Evolutionary conservation across 2,888 invertebrate genomes (phyloP).

Genomic region (Phengaris arion): DNA sequence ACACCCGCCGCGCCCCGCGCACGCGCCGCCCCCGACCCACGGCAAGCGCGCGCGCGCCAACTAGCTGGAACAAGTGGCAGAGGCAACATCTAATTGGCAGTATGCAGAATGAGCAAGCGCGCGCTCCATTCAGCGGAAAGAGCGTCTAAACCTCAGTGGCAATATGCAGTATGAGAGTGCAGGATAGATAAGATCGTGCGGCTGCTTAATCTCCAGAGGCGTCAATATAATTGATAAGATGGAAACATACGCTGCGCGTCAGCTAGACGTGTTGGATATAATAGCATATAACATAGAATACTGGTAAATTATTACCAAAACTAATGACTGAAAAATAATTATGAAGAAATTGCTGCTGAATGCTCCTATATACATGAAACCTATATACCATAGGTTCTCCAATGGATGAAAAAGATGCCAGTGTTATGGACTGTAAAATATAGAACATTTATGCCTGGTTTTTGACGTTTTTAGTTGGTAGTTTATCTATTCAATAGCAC

Average conservation of each 20-base stretch:
- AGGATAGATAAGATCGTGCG: too few species aligned
- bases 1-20: conserved; percentile 44
- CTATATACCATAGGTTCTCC: not conserved
- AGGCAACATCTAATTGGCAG: not conserved
- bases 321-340: not conserved
- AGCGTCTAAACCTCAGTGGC: not conserved
- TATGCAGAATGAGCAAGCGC: not conserved
- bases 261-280: too few species aligned
- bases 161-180: not conserved
- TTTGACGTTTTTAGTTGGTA: too few species aligned
- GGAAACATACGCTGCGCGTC: too few species aligned
- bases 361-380: not conserved
- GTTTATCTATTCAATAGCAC: too few species aligned
- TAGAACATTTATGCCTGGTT: too few species aligned
- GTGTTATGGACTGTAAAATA: not conserved
- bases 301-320: not conserved
- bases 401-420: not conserved
- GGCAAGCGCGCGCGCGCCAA: conserved; percentile 64
- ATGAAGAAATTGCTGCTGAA: not conserved
- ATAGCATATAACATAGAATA: not conserved
- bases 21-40: conserved; percentile 47
- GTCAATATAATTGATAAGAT: too few species aligned
- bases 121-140: not conserved
- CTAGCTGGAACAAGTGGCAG: conserved; percentile 40
- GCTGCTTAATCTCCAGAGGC: too few species aligned